A percentile compares a stretch with the other conserved stretches of the same genome.
These are phyloP conservation scores for Acipenser oxyrinchus DNA, from an alignment of 2,797 vertebrate genomes.

Conservation along the genomic window DNA sequence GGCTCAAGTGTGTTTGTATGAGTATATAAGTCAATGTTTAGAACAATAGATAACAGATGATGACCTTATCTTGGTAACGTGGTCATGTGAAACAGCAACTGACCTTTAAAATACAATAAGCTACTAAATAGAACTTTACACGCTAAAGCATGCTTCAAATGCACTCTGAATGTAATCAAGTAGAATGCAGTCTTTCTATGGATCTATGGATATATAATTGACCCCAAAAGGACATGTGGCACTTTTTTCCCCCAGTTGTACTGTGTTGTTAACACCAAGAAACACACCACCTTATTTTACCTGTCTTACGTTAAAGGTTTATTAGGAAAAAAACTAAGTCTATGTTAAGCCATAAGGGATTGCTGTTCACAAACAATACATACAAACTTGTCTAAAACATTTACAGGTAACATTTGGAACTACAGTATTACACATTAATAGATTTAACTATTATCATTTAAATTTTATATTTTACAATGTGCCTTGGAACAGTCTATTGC, in stretches of 20 bases:
- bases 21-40: conserved; percentile 15
- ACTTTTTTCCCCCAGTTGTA: conserved; percentile 46
- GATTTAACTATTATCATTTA: too few relatives aligned
- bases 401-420: too few relatives aligned
- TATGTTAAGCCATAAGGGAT: too few relatives aligned
- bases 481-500: too few relatives aligned
- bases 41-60: conserved; percentile 51
- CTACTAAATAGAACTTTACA: conserved; percentile 66
- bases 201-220: conserved; percentile 63
- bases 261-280: conserved; percentile 48
- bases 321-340: too few relatives aligned
- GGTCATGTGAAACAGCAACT: conserved; percentile 58
- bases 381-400: too few relatives aligned
- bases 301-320: conserved; percentile 24
- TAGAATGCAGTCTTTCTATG: conserved; percentile 32
- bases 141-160: conserved; percentile 58
- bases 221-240: conserved; percentile 66
- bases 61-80: conserved; percentile 50
- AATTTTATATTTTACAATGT: too few relatives aligned
- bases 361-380: too few relatives aligned
- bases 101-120: conserved; percentile 63
- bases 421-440: too few relatives aligned
- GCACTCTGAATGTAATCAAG: conserved; percentile 60
- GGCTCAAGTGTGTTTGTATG: background rate
- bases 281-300: conserved; percentile 52